Base-by-base conservation (phyloP, 1,140 invertebrate genomes). In the Philotrypesis tridentata region DNA sequence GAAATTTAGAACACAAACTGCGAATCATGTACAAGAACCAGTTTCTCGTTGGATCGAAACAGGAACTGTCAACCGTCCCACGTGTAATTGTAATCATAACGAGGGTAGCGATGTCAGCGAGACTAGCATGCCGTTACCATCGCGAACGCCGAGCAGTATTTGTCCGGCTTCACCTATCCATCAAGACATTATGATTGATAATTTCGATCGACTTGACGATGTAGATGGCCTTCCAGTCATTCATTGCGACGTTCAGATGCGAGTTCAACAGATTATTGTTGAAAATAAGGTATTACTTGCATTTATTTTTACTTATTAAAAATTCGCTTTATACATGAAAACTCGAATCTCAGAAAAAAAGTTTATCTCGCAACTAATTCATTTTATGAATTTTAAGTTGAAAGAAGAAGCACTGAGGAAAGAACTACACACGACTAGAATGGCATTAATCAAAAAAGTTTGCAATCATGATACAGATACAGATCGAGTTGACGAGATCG, bases 161-260 rank as follows among this genome's bases (percentile, higher is more conserved):
- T 90, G 87, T 85, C 89, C 89, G 80, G 88, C 91, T 68, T 92
- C 91, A 31, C 91, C 90, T 1, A 89, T 87, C 72, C 90, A 90
- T 79, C 90, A 91, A 25, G 90, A 91, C 37, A 77, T 88, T 17
- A 79, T 88, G 25, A 79, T 87, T 31, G 90, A 93, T 80, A 91
- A 92, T 84, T 90, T 89, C 72, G 89, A 91, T 75, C 89, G 88
- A 89, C 81, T 93, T 40, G 92, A 93, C 74, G 94, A 95, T 84
- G 90, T 95, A n/a, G 97, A 98, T 92, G 97, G 97, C 70, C 92
- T 98, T 84, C 94, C 95, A 61, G 94, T 95, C 75, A 94, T 96
- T 82, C 93, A 94, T 84, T 96, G 96, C 88, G 95, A 96, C 79
- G 92, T 96, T 83, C 96, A 97, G 88, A 94, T 95, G 86, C 90